A percentile compares a stretch with the other conserved stretches of the same genome.
Evolutionary conservation across 2,113 vertebrate species (phyloP).

Genomic region (Furnarius figulus): DNA sequence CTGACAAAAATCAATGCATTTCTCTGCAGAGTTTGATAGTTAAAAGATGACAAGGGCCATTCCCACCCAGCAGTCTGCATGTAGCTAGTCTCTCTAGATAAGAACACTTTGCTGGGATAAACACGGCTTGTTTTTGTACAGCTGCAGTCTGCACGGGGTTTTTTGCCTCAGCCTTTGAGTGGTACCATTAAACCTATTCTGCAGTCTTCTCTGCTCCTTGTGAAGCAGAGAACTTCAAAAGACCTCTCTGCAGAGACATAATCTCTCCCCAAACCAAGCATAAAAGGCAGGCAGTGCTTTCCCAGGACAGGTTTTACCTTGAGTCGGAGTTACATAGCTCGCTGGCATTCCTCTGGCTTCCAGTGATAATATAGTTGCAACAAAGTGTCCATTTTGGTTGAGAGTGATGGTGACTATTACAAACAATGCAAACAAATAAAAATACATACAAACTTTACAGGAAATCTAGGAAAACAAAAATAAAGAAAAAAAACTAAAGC

Average conservation of each 20-base stretch:
- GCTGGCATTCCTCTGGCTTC: background rate
- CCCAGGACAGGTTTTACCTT: background rate
- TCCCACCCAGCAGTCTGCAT: background rate
- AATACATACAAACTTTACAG: background rate
- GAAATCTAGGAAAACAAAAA: background rate
- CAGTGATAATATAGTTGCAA: background rate
- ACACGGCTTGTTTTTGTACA: background rate
- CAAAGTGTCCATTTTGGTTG: fast-evolving
- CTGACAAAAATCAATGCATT: background rate
- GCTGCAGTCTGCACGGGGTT: background rate
- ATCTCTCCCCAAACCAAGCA: background rate
- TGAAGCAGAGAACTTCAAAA: background rate
- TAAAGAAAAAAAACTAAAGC: background rate
- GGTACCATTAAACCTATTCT: background rate
- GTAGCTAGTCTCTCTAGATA: background rate
- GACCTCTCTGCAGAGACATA: background rate
- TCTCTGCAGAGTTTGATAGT: background rate
- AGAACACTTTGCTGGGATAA: background rate
- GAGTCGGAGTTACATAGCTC: background rate
- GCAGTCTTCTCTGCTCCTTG: background rate
- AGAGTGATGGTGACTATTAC: too few relatives aligned
- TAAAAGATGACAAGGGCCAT: background rate
- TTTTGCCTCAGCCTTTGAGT: background rate
- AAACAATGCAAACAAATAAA: too few relatives aligned
- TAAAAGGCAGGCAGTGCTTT: background rate